Conservation (phyloP, 2,888 invertebrate genomes). For the Zygothrica quintamaculata region DNA sequence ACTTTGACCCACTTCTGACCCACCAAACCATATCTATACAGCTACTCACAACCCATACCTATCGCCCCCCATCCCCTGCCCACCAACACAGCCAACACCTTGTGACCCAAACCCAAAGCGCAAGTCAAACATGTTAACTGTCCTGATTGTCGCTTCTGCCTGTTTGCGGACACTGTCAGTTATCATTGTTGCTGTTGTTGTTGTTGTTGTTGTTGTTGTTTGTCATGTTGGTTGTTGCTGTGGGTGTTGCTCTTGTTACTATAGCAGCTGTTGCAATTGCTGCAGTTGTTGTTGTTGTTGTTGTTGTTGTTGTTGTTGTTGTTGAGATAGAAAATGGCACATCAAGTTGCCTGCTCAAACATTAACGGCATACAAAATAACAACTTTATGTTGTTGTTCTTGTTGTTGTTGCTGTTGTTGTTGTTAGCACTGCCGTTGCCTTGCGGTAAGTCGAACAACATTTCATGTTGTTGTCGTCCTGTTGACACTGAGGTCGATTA, state of each 20-base stretch:
- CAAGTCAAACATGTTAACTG: slow-evolving; percentile 73
- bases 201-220: slow-evolving; percentile 50
- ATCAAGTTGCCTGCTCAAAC: slow-evolving; percentile 55
- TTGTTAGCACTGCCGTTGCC: slow-evolving; percentile 42
- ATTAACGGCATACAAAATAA: slow-evolving; percentile 35
- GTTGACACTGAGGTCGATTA: slow-evolving; percentile 73
- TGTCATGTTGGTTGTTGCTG: slow-evolving; percentile 40
- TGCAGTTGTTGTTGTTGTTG: slow-evolving; percentile 9
- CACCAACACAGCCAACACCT: not conserved
- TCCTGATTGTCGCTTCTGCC: slow-evolving; percentile 39
- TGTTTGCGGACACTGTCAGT: slow-evolving; percentile 25
- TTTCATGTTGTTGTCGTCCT: slow-evolving; percentile 42
- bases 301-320: slow-evolving; percentile 32
- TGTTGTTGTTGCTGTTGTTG: slow-evolving; percentile 23
- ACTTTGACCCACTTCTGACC: not conserved
- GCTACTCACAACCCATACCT: not conserved
- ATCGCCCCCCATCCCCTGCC: not conserved
- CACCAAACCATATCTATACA: not conserved
- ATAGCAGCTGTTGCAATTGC: slow-evolving; percentile 44
- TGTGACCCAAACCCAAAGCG: slow-evolving; percentile 32
- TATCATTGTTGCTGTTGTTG: slow-evolving; percentile 14
- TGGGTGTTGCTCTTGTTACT: slow-evolving; percentile 25
- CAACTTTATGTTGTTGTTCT: slow-evolving; percentile 33
- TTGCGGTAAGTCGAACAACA: slow-evolving; percentile 40
- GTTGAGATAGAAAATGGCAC: slow-evolving; percentile 75